Evolutionary conservation across 2,888 invertebrate genomes (phyloP).

Genomic region (Coecobrya sp.): DNA sequence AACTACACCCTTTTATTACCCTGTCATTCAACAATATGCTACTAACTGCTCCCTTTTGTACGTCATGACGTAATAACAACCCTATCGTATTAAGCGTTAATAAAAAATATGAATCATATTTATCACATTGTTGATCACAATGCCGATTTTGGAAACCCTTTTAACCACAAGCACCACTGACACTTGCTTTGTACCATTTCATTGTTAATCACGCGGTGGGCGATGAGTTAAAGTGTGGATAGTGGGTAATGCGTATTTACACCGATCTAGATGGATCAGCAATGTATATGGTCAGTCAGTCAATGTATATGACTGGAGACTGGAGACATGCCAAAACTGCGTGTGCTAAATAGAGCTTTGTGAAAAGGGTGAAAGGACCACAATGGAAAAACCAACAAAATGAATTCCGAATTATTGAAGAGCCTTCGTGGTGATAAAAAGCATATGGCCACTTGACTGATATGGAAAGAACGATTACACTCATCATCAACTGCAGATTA

Average conservation of each 20-base stretch:
- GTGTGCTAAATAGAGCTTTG: neutral
- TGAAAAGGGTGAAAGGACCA: neutral
- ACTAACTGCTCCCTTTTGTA: conserved; percentile 15
- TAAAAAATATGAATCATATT: conserved; percentile 65
- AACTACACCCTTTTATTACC: conserved; percentile 75
- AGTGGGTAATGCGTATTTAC: neutral
- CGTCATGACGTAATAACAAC: conserved; percentile 8
- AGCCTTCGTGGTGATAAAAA: conserved; percentile 53
- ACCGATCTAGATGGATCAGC: neutral
- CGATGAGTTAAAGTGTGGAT: neutral
- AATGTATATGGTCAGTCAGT: neutral
- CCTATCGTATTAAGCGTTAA: neutral
- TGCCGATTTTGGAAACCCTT: conserved; percentile 50
- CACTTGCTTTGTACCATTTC: conserved; percentile 62
- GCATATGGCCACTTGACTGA: conserved; percentile 80
- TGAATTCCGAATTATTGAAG: neutral
- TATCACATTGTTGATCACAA: conserved; percentile 71
- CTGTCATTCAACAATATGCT: conserved; percentile 77
- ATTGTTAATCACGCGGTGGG: conserved; percentile 40
- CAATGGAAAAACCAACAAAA: neutral
- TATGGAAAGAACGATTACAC: conserved; percentile 85
- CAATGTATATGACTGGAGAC: too few species aligned
- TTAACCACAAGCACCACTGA: conserved; percentile 68
- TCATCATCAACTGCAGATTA: conserved; percentile 77
- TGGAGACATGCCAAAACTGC: neutral